Evolutionary conservation across 2,888 invertebrate genomes (phyloP).

Genomic region (Chrysopilus asiliformis): DNA sequence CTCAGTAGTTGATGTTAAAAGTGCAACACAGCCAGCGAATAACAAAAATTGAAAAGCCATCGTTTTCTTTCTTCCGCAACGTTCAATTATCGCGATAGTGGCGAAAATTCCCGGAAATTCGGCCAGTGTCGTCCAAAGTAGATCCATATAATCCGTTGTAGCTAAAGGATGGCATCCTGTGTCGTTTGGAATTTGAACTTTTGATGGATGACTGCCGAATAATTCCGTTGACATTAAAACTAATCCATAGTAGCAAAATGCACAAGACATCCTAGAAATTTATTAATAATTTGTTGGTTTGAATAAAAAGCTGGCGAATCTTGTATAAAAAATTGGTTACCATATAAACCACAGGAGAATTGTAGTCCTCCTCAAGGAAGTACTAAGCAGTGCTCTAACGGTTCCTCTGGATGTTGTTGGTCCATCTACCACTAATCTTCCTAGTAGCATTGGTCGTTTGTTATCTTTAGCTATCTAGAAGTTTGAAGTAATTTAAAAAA

Average conservation of each 20-base stretch:
- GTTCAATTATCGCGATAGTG: slow-evolving; percentile 79
- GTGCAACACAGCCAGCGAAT: slow-evolving; percentile 66
- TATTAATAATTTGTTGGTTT: background rate
- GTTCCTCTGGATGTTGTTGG: slow-evolving; percentile 45
- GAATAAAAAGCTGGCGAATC: background rate
- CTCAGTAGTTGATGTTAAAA: too few relatives aligned
- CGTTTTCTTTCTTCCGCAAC: slow-evolving; percentile 78
- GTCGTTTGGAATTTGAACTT: slow-evolving; percentile 24
- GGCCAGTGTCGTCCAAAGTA: slow-evolving; percentile 85
- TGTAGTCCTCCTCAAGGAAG: slow-evolving; percentile 71
- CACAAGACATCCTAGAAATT: slow-evolving; percentile 67
- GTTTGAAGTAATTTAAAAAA: too few relatives aligned
- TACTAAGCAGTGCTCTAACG: slow-evolving; percentile 57
- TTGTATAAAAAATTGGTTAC: slow-evolving; percentile 35
- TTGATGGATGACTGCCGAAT: slow-evolving; percentile 37
- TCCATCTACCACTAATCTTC: slow-evolving; percentile 69
- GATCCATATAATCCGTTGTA: slow-evolving; percentile 80
- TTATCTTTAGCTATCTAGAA: slow-evolving; percentile 69
- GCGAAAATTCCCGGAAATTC: slow-evolving; percentile 89
- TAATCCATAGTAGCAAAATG: slow-evolving; percentile 90
- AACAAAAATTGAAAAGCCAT: slow-evolving; percentile 87
- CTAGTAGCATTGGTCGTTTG: slow-evolving; percentile 75
- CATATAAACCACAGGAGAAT: slow-evolving; percentile 86
- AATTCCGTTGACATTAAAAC: slow-evolving; percentile 90
- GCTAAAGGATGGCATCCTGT: slow-evolving; percentile 56